A percentile compares a stretch with the other conserved stretches of the same genome.
Evolutionary conservation across 2,888 invertebrate genomes (phyloP).

Genomic region (Athalia circularis): DNA sequence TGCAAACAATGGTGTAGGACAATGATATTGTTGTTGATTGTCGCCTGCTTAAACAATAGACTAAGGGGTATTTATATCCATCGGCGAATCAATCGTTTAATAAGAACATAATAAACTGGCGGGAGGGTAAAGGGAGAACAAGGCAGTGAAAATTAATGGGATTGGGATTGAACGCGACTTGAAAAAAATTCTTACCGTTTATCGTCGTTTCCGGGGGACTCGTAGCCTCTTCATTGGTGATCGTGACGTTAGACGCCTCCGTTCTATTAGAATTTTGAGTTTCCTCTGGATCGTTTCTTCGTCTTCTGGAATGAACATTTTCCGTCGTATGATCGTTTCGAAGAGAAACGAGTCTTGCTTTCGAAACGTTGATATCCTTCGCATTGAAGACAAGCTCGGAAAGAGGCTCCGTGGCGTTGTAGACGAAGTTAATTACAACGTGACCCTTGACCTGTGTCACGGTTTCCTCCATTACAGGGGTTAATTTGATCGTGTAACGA

Average conservation of each 20-base stretch:
- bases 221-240: background rate
- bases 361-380: constrained; percentile 57
- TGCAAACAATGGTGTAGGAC: background rate
- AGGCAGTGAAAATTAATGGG: background rate
- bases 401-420: constrained; percentile 56
- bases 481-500: constrained; percentile 61
- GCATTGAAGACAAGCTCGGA: constrained; percentile 61
- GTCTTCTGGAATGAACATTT: constrained; percentile 4
- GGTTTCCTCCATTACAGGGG: constrained; percentile 55
- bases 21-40: background rate
- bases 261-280: background rate
- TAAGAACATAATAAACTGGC: too few species aligned
- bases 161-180: background rate
- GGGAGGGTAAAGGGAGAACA: background rate
- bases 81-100: too few species aligned
- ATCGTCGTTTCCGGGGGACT: background rate
- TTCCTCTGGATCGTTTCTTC: background rate
- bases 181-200: constrained; percentile 1
- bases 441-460: constrained; percentile 58
- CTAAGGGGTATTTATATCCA: too few species aligned
- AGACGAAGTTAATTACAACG: constrained; percentile 60
- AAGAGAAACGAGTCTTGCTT: constrained; percentile 9
- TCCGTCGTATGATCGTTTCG: background rate
- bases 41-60: too few species aligned
- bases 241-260: background rate